These are phyloP conservation scores for Rhynchomys soricoides DNA, from an alignment of 2,113 vertebrate species.

Conservation along the genomic window DNA sequence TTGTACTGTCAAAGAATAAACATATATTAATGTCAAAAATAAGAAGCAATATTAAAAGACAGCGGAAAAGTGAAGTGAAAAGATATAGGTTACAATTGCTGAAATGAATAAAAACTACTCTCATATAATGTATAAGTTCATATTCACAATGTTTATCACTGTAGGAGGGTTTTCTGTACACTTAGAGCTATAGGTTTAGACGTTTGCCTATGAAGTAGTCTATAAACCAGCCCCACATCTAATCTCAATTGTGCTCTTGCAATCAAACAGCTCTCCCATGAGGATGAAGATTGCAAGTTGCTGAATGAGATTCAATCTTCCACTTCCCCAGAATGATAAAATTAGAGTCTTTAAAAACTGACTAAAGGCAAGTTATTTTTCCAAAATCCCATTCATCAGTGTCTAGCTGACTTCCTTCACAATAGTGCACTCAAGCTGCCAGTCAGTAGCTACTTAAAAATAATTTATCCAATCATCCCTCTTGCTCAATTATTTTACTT, in stretches of 20 bases:
- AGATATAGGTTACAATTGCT: not conserved
- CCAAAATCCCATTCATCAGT: constrained; percentile 39
- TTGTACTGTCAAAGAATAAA: not conserved
- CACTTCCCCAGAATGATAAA: constrained; percentile 42
- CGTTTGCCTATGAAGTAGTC: not conserved
- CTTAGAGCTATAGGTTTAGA: not conserved
- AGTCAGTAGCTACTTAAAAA: constrained; percentile 37
- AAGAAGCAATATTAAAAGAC: not conserved
- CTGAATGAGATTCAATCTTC: not conserved
- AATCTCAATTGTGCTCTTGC: constrained; percentile 28
- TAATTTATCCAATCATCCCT: constrained; percentile 29
- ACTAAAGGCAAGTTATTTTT: constrained; percentile 20
- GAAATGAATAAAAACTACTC: not conserved
- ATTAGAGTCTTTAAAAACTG: constrained; percentile 5
- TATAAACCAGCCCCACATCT: not conserved
- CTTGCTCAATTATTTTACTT: constrained; percentile 40
- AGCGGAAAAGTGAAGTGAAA: not conserved
- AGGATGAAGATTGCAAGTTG: constrained; percentile 9
- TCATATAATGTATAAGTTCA: not conserved
- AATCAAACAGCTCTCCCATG: constrained; percentile 51
- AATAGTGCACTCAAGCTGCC: constrained; percentile 7
- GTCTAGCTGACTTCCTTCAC: constrained; percentile 13
- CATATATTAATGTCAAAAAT: not conserved
- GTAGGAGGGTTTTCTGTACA: not conserved
- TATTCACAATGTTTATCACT: not conserved